Conservation (phyloP, 2,888 invertebrate species). For the Crossocerus cetratus region DNA sequence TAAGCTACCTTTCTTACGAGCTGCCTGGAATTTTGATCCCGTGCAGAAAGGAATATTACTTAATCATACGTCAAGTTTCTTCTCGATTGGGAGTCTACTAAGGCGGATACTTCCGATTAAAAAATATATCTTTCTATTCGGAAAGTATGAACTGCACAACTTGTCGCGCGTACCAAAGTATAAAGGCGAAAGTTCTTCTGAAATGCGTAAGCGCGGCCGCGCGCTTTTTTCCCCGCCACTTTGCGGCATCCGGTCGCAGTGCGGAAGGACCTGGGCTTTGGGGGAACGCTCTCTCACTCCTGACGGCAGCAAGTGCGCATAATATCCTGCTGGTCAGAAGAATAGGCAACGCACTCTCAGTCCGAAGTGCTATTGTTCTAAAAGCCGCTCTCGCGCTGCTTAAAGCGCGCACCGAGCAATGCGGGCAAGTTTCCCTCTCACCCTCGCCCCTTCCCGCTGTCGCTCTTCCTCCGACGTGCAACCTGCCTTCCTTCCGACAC, state of each 20-base stretch:
- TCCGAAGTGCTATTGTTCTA: conserved; percentile 63
- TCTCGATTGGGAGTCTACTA: too few relatives aligned
- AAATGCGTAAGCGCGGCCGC: conserved; percentile 19
- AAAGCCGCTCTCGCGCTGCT: conserved; percentile 53
- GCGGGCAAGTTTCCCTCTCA: conserved; percentile 44
- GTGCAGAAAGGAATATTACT: too few relatives aligned
- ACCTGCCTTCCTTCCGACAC: background rate
- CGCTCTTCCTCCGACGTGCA: too few relatives aligned
- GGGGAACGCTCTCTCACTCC: conserved; percentile 33
- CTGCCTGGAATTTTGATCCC: too few relatives aligned
- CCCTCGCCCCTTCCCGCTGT: conserved; percentile 12
- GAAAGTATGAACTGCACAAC: too few relatives aligned
- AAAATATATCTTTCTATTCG: too few relatives aligned
- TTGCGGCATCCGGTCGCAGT: conserved; percentile 49
- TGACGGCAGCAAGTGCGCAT: conserved; percentile 34
- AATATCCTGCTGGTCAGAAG: conserved; percentile 58
- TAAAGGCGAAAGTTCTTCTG: conserved; percentile 29
- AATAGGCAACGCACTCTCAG: conserved; percentile 61
- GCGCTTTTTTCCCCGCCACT: conserved; percentile 38
- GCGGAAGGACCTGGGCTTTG: conserved; percentile 47
- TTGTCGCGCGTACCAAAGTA: conserved; percentile 10
- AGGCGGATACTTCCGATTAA: too few relatives aligned
- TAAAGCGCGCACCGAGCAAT: conserved; percentile 33
- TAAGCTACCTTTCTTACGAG: too few relatives aligned
- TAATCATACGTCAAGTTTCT: too few relatives aligned